These are phyloP conservation scores for Mormyrus iriodes DNA, from an alignment of 2,113 vertebrate genomes.

Conservation along the genomic window DNA sequence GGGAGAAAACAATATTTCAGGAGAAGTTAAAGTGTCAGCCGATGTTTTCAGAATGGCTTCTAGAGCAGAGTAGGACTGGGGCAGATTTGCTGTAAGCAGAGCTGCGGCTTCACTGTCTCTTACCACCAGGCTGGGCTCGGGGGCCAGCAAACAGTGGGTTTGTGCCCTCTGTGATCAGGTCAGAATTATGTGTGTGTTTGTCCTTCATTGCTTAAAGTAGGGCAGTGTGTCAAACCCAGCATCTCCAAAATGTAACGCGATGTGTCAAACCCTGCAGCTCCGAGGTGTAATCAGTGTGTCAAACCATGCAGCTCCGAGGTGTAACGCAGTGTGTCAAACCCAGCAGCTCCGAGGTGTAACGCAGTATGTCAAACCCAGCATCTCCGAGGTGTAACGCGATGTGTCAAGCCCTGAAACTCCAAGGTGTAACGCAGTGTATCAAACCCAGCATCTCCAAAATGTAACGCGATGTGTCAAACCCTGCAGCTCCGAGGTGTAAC, in stretches of 20 bases:
- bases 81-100: background rate
- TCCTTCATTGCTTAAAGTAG: background rate
- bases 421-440: no score
- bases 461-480: no score
- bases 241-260: no score
- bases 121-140: background rate
- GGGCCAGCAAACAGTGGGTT: background rate
- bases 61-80: background rate
- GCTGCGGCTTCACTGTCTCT: background rate
- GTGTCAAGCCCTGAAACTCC: no score
- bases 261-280: background rate
- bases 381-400: no score
- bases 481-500: no score
- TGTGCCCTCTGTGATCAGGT: background rate
- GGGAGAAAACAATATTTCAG: constrained; percentile 28
- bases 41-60: constrained; percentile 42
- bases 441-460: no score
- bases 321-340: background rate
- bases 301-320: background rate
- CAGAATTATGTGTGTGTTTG: background rate
- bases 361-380: no score
- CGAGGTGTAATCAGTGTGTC: background rate
- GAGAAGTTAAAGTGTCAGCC: constrained; percentile 27
- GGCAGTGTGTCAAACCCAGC: background rate
- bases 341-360: no score